Conservation (phyloP, 2,888 invertebrate species). For the Anorthoa munda region DNA sequence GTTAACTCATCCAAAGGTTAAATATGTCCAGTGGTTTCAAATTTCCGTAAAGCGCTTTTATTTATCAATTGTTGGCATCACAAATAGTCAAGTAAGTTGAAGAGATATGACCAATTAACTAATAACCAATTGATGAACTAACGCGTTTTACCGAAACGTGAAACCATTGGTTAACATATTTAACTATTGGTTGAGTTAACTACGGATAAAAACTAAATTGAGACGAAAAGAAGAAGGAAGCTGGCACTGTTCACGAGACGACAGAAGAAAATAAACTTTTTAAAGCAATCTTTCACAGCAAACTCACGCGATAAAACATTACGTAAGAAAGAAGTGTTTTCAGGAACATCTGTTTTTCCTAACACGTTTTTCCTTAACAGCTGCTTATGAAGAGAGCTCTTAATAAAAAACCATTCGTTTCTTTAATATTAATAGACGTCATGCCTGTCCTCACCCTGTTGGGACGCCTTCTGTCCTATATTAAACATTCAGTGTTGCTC, state of each 20-base stretch:
- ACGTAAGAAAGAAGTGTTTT: slow-evolving; percentile 1
- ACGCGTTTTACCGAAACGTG: too few relatives aligned
- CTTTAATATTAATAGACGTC: slow-evolving; percentile 24
- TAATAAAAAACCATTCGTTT: slow-evolving; percentile 38
- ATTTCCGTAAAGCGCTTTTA: too few relatives aligned
- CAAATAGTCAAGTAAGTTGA: too few relatives aligned
- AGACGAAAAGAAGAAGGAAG: too few relatives aligned
- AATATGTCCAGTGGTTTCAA: too few relatives aligned
- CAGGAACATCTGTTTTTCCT: slow-evolving; percentile 2
- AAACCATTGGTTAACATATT: too few relatives aligned
- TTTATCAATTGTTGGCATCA: too few relatives aligned
- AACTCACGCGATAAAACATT: slow-evolving; percentile 4
- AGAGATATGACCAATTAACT: too few relatives aligned
- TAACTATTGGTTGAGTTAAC: too few relatives aligned
- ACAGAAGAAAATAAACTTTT: slow-evolving; percentile 4
- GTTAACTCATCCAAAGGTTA: too few relatives aligned
- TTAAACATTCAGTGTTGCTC: slow-evolving; percentile 41
- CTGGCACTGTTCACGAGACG: neutral
- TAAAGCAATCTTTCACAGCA: neutral
- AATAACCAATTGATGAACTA: too few relatives aligned
- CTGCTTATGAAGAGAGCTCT: slow-evolving; percentile 13
- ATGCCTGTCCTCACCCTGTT: slow-evolving; percentile 11
- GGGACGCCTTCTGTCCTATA: slow-evolving; percentile 1
- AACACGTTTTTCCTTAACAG: slow-evolving; percentile 10
- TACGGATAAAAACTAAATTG: too few relatives aligned